phyloP scores from a whole-genome alignment of 2,888 invertebrate species.

The Drosophila flavopinicola region DNA sequence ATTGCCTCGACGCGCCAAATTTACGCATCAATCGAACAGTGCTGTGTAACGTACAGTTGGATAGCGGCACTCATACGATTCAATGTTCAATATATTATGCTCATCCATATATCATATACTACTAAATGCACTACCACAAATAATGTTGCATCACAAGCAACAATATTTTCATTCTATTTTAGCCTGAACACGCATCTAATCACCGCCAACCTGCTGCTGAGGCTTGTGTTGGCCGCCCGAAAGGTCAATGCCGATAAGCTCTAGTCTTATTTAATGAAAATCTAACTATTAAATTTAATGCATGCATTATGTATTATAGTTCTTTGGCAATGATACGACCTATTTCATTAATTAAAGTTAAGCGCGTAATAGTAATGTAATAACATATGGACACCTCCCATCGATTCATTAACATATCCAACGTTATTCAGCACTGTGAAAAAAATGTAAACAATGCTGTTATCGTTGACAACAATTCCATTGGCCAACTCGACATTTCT shows the following conservation, averaged over 20 bases:
- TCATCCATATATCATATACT: background rate
- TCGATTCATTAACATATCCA: background rate
- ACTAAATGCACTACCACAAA: background rate
- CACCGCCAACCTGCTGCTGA: background rate
- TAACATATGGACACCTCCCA: background rate
- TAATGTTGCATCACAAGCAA: background rate
- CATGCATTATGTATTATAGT: too few relatives aligned
- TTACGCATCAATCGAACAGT: constrained; percentile 75
- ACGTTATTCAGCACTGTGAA: constrained; percentile 18
- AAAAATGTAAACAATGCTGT: constrained; percentile 42
- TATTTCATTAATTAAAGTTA: background rate
- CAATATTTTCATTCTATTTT: background rate
- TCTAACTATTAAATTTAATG: background rate
- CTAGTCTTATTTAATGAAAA: background rate
- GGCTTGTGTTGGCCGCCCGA: too few relatives aligned
- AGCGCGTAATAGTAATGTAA: background rate
- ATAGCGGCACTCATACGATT: constrained; percentile 33
- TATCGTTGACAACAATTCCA: constrained; percentile 25
- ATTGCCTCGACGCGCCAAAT: constrained; percentile 76
- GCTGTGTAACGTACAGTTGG: constrained; percentile 48
- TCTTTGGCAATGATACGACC: too few relatives aligned
- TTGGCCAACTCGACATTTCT: constrained; percentile 17
- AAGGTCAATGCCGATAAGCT: background rate
- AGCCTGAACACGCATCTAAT: background rate
- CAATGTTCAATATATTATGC: background rate